Conservation (phyloP, 2,888 invertebrate species). For the Ornithoptera priamus region DNA sequence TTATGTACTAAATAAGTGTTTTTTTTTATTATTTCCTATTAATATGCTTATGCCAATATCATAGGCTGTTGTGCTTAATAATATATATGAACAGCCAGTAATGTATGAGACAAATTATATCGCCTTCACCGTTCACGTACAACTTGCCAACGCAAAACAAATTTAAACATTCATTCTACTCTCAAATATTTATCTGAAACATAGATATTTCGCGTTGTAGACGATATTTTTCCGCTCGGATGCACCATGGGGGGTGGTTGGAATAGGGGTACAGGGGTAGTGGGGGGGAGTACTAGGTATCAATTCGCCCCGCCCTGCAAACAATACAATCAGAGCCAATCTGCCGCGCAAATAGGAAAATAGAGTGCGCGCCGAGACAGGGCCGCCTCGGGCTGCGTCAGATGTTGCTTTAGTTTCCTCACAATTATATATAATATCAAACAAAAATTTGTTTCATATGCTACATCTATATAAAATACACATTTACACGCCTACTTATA, state of each 20-base stretch:
- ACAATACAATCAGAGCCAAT: slow-evolving; percentile 80
- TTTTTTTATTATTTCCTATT: too few species aligned
- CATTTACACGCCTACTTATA: too few species aligned
- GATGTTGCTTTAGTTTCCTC: slow-evolving; percentile 25
- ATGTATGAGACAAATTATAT: not conserved
- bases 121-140: slow-evolving; percentile 19
- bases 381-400: slow-evolving; percentile 54
- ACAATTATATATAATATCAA: slow-evolving; percentile 6
- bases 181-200: slow-evolving; percentile 71
- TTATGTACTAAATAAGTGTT: too few species aligned
- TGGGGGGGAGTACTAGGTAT: slow-evolving; percentile 46
- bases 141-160: slow-evolving; percentile 39
- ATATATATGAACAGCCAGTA: too few species aligned
- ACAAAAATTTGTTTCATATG: too few species aligned
- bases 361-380: slow-evolving; percentile 73
- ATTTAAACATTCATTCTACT: slow-evolving; percentile 60
- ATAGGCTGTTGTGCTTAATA: too few species aligned
- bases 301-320: slow-evolving; percentile 61
- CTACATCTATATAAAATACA: too few species aligned
- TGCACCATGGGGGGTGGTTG: slow-evolving; percentile 43
- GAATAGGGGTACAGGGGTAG: slow-evolving; percentile 10
- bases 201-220: slow-evolving; percentile 58
- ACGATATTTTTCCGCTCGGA: slow-evolving; percentile 70
- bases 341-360: slow-evolving; percentile 80
- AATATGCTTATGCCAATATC: too few species aligned